Conservation (phyloP, 2,888 invertebrate species). For the Dyspetes luteomarginatus region DNA sequence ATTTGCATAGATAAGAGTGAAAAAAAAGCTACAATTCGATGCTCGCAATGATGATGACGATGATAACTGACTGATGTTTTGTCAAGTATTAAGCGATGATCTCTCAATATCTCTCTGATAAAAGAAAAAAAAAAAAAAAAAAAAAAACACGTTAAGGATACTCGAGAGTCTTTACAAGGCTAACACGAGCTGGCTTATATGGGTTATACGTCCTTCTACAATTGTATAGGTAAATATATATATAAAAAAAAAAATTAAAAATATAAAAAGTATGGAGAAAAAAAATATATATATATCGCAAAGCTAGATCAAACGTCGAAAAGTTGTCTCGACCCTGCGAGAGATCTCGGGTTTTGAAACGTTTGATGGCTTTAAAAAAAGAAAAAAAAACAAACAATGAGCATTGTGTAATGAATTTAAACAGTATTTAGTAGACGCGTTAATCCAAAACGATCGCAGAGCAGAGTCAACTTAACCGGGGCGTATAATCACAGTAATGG, state of each 20-base stretch:
- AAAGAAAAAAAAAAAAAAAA: slow-evolving; percentile 20
- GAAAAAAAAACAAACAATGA: too few relatives aligned
- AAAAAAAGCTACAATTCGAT: slow-evolving; percentile 16
- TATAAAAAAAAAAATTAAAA: neutral
- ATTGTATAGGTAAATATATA: slow-evolving; percentile 37
- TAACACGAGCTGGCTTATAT: slow-evolving; percentile 15
- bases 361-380: slow-evolving; percentile 7
- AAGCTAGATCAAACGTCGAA: neutral
- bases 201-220: slow-evolving; percentile 48
- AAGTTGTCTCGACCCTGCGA: neutral
- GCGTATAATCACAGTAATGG: slow-evolving; percentile 54
- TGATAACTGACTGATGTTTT: neutral
- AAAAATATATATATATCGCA: neutral
- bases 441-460: slow-evolving; percentile 33
- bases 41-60: slow-evolving; percentile 14
- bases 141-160: slow-evolving; percentile 7
- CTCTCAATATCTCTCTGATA: slow-evolving; percentile 32
- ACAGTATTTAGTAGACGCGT: slow-evolving; percentile 53
- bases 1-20: slow-evolving; percentile 25
- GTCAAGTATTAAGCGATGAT: slow-evolving; percentile 50
- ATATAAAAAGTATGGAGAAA: slow-evolving; percentile 9
- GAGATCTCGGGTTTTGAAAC: neutral
- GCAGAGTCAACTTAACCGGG: slow-evolving; percentile 46
- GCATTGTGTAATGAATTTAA: slow-evolving; percentile 31
- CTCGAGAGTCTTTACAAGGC: slow-evolving; percentile 28